Evolutionary conservation across 2,113 vertebrate species (phyloP), one percentile per base, ranked within the genome.

Genomic region (Macquaria australasica): DNA sequence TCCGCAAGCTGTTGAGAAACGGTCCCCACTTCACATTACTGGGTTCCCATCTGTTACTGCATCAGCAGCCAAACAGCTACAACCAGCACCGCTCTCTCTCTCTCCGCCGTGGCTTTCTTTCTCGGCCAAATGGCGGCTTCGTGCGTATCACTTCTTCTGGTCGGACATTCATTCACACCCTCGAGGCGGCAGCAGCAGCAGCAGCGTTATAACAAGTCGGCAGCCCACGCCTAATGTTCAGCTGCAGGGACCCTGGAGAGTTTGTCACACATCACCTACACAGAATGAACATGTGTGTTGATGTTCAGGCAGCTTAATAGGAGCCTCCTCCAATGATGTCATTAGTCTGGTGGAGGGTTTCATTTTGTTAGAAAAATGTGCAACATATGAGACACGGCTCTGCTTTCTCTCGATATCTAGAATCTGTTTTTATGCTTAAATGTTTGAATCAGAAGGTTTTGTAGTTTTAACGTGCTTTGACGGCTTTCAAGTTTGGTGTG

Each of bases 1-100:
- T 37, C 67, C 39, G 73, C 88, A 89, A 92, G 89, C 92, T 91
- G 89, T 75, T 62, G 86, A 86, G 76, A 87, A 85, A 85, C 72
- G 45, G 10, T 66, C 69, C 76, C 74, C 77, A 56, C 72, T 90
- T 91, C 84, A 86, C 59, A 69, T 92, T 77, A 78, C 85, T 74
- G 86, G 20, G 59, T 66, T 79, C 84, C 92, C 92, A 93, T 94
- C 92, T 94, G 91, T 83, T 72, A 55, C 70, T 0, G 39, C 77
- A 31, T 50, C 81, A n/a, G 80, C 78, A 79, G 91, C 92, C 93
- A 94, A 92, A 84, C 70, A 3, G 43, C 77, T 77, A 85, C 89
- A 78, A 82, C 84, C 88, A n/a, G 68, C 77, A n/a, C 11, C 66
- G 0, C 81, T 58, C 81, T 50, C 68, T 34, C 37, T 58, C 81